phyloP scores from a whole-genome alignment of 2,113 vertebrate genomes.

The Holacanthus passer region DNA sequence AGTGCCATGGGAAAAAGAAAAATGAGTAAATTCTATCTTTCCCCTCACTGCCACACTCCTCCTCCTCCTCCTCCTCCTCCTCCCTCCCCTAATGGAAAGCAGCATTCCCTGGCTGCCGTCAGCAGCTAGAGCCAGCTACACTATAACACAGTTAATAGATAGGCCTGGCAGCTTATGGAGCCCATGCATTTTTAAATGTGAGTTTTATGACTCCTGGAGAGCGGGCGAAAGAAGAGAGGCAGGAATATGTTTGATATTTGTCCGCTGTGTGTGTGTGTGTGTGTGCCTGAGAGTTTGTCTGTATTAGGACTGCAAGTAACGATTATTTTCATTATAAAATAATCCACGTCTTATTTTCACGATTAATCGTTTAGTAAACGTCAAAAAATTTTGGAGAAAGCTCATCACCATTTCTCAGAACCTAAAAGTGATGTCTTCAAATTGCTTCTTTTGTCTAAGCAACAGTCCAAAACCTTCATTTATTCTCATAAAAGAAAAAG shows the following conservation, averaged over 20 bases:
- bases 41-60: slow-evolving; percentile 55
- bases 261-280: slow-evolving; percentile 19
- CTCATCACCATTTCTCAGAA: too few relatives aligned
- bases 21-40: slow-evolving; percentile 67
- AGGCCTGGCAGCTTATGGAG: slow-evolving; percentile 73
- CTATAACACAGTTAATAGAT: slow-evolving; percentile 75
- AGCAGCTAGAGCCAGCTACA: slow-evolving; percentile 66
- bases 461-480: too few relatives aligned
- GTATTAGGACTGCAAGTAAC: too few relatives aligned
- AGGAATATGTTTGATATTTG: slow-evolving; percentile 47
- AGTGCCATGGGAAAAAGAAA: slow-evolving; percentile 63
- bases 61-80: neutral
- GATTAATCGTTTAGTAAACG: too few relatives aligned
- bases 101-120: slow-evolving; percentile 70
- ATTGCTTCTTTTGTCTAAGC: too few relatives aligned
- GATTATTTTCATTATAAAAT: too few relatives aligned
- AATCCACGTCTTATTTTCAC: too few relatives aligned
- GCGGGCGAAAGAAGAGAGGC: slow-evolving; percentile 36
- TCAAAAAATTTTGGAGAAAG: too few relatives aligned
- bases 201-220: slow-evolving; percentile 74
- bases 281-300: slow-evolving; percentile 3
- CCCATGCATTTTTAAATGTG: slow-evolving; percentile 80
- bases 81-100: slow-evolving; percentile 65
- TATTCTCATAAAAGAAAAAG: too few relatives aligned
- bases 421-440: too few relatives aligned